Base-by-base conservation (phyloP, 2,113 vertebrate species). In the Scophthalmus maximus region DNA sequence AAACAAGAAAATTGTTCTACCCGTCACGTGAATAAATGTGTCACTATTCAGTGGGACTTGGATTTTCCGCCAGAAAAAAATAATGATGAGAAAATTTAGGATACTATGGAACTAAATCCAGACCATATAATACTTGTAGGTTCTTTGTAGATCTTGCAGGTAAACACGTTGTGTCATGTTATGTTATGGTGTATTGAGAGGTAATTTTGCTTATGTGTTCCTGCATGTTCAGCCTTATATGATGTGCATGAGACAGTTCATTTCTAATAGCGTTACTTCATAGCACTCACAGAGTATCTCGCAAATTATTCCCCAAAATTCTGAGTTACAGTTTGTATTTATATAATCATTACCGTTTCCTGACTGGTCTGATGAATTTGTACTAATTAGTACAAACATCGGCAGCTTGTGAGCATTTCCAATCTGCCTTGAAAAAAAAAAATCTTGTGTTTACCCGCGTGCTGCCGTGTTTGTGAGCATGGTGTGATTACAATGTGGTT, bases 11-110 rank as follows among this genome's bases (percentile, higher is more conserved):
- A 57, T 38, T 1, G 71, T 73, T 44, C 12, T 4, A 5, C 11
- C 55, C 47, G 59, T 60, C 30, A 47, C 30, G 11, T 74, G 32
- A 67, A 53, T 69, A 38, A 22, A 58, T 52, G 2, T 59, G 67
- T 73, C 63, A 61, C 47, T 58, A 26, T 73, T 46, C 8, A 36
- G 8, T 51, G 51, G 3, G 63, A 65, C 49, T 58, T 55, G 9
- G 46, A 86, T 64, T 68, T 62, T 58, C 12, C 1, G n/a, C 20
- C 22, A 38, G 59, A 46, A 67, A 62, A n/a, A n/a, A n/a, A n/a
- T n/a, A n/a, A 47, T 0, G 15, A 32, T n/a, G 8, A 14, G 26
- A 1, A 12, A 25, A 61, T 58, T 42, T 53, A 32, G 52, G 49
- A 53, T 40, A 7, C 27, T 25, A 15, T 30, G 26, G 51, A 47